Base-by-base conservation (phyloP, 2,888 invertebrate species). In the Xestia ashworthii region DNA sequence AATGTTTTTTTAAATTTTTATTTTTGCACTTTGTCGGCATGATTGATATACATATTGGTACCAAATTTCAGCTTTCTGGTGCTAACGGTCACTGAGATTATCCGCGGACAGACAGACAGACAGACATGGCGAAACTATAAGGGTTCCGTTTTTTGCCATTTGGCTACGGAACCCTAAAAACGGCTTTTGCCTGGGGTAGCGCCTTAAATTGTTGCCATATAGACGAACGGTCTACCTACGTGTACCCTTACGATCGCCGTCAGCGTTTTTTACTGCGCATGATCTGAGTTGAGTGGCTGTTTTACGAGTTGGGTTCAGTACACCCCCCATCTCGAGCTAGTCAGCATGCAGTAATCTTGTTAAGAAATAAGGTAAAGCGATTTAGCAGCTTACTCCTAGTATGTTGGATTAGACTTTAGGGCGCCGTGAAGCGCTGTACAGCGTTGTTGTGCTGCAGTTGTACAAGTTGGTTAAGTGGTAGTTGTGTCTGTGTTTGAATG, bases 201-300 rank as follows among this genome's bases (percentile, higher is more conserved):
- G n/a, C n/a, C n/a, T 46, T 12, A 46, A 62, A 70, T 22, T 22
- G 8, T 64, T 48, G 38, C 72, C 6, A 19, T 48, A 64, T 48
- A 64, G 62, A 32, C 25, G 22, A 14, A 12, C 22, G 38, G 46
- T 48, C n/a, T n/a, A 58, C 44, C 44, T 55, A 64, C 25, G 41
- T 44, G 19, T 66, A 64, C 41, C 46, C 78, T 62, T 62, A 65
- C 22, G 50, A 58, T 22, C 48, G 11, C 25, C 66, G 83, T 76
- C 91, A 91, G 90, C 91, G 73, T 44, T 76, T 80, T 78, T 87
- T 81, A 93, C 83, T 91, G 95, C 95, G 95, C 95, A 95, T 95
- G 94, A 91, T 85, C 91, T 80, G 87, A 91, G 86, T 92, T 78
- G 87, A 94, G 94, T 88, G 89, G 89, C 86, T 88, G 87, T 90